A percentile compares a stretch with the other conserved stretches of the same genome.
These are phyloP conservation scores for Clarias gariepinus DNA, from an alignment of 2,113 vertebrate genomes.

Conservation along the genomic window DNA sequence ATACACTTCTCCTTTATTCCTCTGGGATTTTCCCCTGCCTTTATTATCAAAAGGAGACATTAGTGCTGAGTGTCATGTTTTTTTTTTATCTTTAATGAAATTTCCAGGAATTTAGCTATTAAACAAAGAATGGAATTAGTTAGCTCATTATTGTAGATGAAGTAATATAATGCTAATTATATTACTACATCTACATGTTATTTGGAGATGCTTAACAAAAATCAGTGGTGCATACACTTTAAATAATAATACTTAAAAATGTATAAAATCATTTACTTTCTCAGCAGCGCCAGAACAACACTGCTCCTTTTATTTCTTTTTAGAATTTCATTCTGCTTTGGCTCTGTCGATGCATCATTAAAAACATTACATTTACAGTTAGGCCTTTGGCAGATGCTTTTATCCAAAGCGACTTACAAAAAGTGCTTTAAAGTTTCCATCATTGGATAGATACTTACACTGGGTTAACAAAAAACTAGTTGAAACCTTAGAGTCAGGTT, in stretches of 20 bases:
- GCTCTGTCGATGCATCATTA: too few relatives aligned
- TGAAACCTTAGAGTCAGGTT: too few relatives aligned
- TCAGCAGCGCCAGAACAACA: background rate
- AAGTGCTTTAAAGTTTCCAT: too few relatives aligned
- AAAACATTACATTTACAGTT: background rate
- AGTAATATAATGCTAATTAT: background rate
- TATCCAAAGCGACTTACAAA: too few relatives aligned
- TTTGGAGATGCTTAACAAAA: background rate
- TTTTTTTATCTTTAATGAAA: background rate
- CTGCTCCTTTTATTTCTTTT: background rate
- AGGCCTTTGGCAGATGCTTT: too few relatives aligned
- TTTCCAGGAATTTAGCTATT: background rate
- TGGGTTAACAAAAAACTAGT: too few relatives aligned
- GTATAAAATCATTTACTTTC: too few relatives aligned
- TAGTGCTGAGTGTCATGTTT: background rate
- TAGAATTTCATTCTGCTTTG: background rate
- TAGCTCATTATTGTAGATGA: background rate
- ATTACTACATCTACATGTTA: background rate
- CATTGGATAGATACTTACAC: too few relatives aligned
- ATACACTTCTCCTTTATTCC: too few relatives aligned
- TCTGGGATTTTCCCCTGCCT: too few relatives aligned
- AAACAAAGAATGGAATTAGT: background rate
- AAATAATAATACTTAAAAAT: background rate
- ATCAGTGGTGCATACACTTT: background rate
- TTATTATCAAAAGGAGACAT: background rate